Evolutionary conservation across 2,888 invertebrate genomes (phyloP), one percentile per base, ranked within the genome.

Genomic region (Lasioglossum zephyrum): DNA sequence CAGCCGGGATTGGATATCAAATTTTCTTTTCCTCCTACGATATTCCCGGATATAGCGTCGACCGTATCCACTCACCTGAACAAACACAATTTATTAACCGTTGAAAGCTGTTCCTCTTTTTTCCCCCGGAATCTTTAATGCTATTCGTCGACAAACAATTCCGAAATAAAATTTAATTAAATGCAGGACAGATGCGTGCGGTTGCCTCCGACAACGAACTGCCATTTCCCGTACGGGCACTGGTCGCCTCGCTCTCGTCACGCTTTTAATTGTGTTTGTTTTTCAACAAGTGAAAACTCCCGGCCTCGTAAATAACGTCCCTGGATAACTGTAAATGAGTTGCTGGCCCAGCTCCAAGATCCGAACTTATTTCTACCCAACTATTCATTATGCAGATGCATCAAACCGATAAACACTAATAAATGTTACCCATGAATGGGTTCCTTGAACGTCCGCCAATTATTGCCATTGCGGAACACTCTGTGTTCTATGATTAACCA

Each of bases 371-470:
- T 77, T 69, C 26, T 11, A 4, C 69, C 39, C 60, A 22, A 57
- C 41, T 69, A 84, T 79, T 85, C 72, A 79, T 79, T 85, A 84
- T 69, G 66, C 39, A 73, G 66, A 75, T 76, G 53, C 74, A 26
- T 84, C 75, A 39, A 73, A 47, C 53, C 69, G 79, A 84, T 79
- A 79, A 77, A 77, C 79, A 41, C 26, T 70, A 74, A 79, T 79
- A 74, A 66, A 39, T 44, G 66, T 66, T 47, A 41, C n/a, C 22
- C 36, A 36, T 60, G 84, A 79, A 84, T 74, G 72, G 47, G 41
- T 76, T n/a, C 57, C 73, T 74, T 79, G 79, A 84, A 39, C 11
- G 18, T n/a, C 16, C n/a, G 83, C 78, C 83, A 85, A 83, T 76
- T 36, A 77, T 70, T 26, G 36, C 36, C 4, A 63, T 82, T 78